Evolutionary conservation across 1,140 invertebrate genomes (phyloP).

Genomic region (Polyergus mexicanus): DNA sequence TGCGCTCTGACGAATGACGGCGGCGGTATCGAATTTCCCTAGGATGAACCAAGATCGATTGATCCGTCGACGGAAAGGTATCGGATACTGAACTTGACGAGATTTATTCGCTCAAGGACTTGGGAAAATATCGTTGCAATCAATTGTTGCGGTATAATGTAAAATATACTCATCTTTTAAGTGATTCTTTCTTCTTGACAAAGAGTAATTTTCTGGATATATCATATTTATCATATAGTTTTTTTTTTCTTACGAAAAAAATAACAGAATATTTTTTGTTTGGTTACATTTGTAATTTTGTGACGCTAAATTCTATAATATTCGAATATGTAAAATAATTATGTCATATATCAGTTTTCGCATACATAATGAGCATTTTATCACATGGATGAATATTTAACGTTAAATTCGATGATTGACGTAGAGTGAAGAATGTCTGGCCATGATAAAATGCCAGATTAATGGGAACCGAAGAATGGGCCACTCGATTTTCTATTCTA

Average conservation of each 20-base stretch:
- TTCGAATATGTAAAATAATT: not conserved
- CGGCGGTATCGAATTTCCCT: conserved; percentile 45
- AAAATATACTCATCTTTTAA: not conserved
- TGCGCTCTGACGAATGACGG: conserved; percentile 50
- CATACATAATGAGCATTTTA: not conserved
- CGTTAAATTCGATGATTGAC: conserved; percentile 48
- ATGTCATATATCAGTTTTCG: conserved; percentile 14
- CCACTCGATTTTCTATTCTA: conserved; percentile 76
- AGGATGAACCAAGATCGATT: conserved; percentile 51
- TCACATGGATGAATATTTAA: conserved; percentile 38
- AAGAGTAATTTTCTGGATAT: conserved; percentile 2
- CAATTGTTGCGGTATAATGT: not conserved
- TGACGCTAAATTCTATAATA: not conserved
- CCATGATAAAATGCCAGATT: conserved; percentile 66
- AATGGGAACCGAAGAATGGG: conserved; percentile 65
- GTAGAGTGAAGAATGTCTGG: conserved; percentile 58
- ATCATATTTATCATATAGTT: not conserved
- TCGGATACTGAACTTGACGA: conserved; percentile 14
- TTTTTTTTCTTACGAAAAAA: not conserved
- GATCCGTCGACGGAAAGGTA: conserved; percentile 30
- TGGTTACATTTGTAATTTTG: not conserved
- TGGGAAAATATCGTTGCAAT: conserved; percentile 21
- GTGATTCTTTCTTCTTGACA: conserved; percentile 9
- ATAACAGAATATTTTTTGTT: not conserved
- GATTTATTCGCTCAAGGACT: conserved; percentile 36